These are phyloP conservation scores for Stercorarius parasiticus DNA, from an alignment of 2,113 vertebrate genomes.

Conservation along the genomic window DNA sequence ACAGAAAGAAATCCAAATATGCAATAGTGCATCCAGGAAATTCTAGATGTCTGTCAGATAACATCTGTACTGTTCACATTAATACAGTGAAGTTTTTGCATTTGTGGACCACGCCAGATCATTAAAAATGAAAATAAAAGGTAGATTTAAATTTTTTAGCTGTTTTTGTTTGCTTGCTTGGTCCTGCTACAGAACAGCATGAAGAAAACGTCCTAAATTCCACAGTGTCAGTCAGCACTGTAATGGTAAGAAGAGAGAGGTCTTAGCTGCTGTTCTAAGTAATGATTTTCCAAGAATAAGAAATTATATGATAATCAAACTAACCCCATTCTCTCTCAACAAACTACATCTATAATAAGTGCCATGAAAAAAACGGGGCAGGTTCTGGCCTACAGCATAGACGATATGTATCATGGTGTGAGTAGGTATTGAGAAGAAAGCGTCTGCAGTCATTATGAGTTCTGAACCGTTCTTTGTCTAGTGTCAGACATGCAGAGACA, in stretches of 20 bases:
- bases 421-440: background rate
- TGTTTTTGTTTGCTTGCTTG: background rate
- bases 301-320: background rate
- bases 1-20: background rate
- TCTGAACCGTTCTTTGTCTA: background rate
- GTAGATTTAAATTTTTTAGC: background rate
- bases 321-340: background rate
- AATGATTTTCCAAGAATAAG: background rate
- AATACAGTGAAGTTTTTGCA: background rate
- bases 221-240: background rate
- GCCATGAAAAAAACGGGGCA: background rate
- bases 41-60: background rate
- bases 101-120: background rate
- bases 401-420: background rate
- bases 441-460: background rate
- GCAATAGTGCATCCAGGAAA: background rate
- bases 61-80: background rate
- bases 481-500: background rate
- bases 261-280: background rate
- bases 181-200: background rate
- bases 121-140: background rate
- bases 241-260: background rate
- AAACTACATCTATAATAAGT: background rate
- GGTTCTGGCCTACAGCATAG: background rate
- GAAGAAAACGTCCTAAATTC: background rate